Base-by-base conservation (phyloP, 2,113 vertebrate species). In the Pelvicachromis taeniatus region DNA sequence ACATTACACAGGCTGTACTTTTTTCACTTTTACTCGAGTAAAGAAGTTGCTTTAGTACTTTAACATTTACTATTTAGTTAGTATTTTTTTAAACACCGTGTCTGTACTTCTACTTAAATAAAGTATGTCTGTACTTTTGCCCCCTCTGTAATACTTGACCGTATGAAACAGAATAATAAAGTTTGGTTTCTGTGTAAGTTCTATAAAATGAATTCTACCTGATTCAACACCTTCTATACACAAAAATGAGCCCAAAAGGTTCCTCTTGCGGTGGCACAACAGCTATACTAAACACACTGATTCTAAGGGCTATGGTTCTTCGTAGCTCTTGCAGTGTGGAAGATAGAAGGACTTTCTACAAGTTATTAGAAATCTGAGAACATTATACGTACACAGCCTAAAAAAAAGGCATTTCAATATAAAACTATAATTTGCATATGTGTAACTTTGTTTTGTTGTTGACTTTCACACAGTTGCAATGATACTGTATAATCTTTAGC, bases 261-360 rank as follows among this genome's bases (percentile, higher is more conserved):
- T 50, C 42, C 16, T 73, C 16, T 48, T 48, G 23, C 48, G 40
- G 14, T 73, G 42, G 68, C 26, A 48, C 23, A 29, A 73, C 42
- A 48, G 5, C 65, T 73, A 26, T 45, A 73, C 4, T 73, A 48
- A 73, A 70, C 21, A 45, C 48, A 23, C 2, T 3, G 9, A 29
- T 19, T 0, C 68, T 19, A 29, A 12, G 65, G 45, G 21, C 38
- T 45, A 21, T 70, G 13, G 17, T 26, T 70, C 21, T 45, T 23
- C 5, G 0, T 45, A 29, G 40, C 29, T 73, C 40, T 70, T 45
- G 40, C 40, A 48, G 0, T 11, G 14, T 26, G 65, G 21, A 17
- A 70, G 14, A 45, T 17, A 70, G 21, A 48, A 70, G 21, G 10
- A 16, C 21, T 45, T 70, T 45, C 21, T 45, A 26, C 21, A 17